phyloP scores from a whole-genome alignment of 2,888 invertebrate species.

The Leptothorax acervorum region DNA sequence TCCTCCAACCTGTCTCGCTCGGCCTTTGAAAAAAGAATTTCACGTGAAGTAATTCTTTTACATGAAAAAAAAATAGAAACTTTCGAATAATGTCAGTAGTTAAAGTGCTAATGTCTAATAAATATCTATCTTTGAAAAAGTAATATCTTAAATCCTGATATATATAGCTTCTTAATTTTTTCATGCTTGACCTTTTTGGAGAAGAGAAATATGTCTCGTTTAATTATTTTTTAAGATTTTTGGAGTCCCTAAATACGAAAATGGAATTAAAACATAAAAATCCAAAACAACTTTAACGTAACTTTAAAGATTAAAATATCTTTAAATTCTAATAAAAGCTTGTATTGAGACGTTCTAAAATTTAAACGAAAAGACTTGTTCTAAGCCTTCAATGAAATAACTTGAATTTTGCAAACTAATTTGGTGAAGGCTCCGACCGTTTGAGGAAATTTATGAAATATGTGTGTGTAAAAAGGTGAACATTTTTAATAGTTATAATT shows the following conservation, averaged over 20 bases:
- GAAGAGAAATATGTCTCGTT: too few relatives aligned
- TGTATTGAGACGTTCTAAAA: too few relatives aligned
- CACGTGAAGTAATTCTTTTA: background rate
- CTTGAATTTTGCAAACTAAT: too few relatives aligned
- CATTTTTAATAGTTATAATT: too few relatives aligned
- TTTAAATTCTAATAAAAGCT: background rate
- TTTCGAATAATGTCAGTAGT: background rate
- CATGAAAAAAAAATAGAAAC: background rate
- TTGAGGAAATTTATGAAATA: too few relatives aligned
- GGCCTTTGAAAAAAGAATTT: conserved; percentile 83
- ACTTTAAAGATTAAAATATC: background rate
- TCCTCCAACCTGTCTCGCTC: conserved; percentile 87
- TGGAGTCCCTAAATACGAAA: background rate
- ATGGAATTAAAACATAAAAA: background rate
- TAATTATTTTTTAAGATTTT: background rate
- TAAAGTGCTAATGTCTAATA: background rate
- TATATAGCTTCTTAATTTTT: background rate
- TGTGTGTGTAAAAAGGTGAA: too few relatives aligned
- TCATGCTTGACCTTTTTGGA: background rate
- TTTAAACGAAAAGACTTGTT: too few relatives aligned
- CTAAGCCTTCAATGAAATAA: too few relatives aligned
- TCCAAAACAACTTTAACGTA: background rate
- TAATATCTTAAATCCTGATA: background rate
- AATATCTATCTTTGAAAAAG: conserved; percentile 14
- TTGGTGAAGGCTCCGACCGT: too few relatives aligned